Base-by-base conservation (phyloP, 2,888 invertebrate genomes). In the Lasioglossum lativentre region DNA sequence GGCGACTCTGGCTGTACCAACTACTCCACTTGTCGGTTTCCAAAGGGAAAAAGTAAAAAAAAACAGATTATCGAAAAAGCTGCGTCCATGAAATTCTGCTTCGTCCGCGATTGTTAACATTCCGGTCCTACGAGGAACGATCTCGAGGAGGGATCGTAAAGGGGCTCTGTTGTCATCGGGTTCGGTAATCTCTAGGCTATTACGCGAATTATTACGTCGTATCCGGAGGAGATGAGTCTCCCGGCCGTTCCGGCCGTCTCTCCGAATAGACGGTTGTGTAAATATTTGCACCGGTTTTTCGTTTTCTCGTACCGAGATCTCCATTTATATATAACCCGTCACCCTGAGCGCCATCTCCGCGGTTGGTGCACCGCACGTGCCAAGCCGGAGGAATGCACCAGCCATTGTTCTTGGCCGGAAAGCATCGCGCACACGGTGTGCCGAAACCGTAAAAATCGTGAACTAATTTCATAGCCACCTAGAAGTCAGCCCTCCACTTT, bases 281-380 rank as follows among this genome's bases (percentile, higher is more conserved):
- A 90, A 90, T 90, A 88, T 90, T 90, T 90, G 90, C 77, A 78
- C 74, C 75, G 85, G 38, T 88, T 90, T 81, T 89, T 89, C 74
- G 78, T 89, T 86, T 86, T 83, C 63, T 70, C 72, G 45, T 38
- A 34, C 34, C 74, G 34, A 52, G 59, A 75, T 75, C 42, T 56
- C 40, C 75, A 74, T 87, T 87, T 88, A 88, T 88, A 88, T 88
- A 88, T 86, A 88, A 88, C 88, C 71, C n/a, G 78, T 10, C 72
- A 68, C 56, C 66, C 74, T 66, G 72, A 80, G 80, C 75, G 80
- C 78, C 87, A 66, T 72, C 79, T 77, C 74, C 38, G 77, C 52
- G 74, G 23, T 76, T 76, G 45, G 75, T 74, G 47, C 63, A 80
- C 34, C 34, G 71, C 84, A 79, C 85, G 87, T 90, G 90, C 89